Evolutionary conservation across 2,797 vertebrate species (phyloP), one percentile per base, ranked within the genome.

Genomic region (Morus bassanus): DNA sequence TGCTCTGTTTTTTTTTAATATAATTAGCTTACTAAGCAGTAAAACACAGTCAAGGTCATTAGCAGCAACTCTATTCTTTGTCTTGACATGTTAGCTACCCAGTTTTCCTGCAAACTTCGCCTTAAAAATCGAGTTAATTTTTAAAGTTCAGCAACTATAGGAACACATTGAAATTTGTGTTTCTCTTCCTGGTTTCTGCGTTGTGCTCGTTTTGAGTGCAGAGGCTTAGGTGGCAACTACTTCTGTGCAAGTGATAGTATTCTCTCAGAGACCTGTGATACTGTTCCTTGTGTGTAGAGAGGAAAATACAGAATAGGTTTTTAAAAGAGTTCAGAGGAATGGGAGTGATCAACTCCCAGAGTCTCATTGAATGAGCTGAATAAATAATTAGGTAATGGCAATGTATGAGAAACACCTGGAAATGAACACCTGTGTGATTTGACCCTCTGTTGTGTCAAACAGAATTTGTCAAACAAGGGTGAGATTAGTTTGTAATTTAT

Each of bases 21-120:
- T 89, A 91, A 95, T 94, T 92, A 96, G 37, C 74, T 95, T 18
- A 85, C 77, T 85, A 74, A 95, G 92, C 91, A 91, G 57, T 84
- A 81, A 75, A 85, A 89, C 25, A 50, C 63, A 89, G 57, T 50
- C 56, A 60, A 81, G 84, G 73, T 93, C 76, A 88, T 96, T 89
- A 89, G 39, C 72, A 88, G 46, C 68, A 85, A 33, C 61, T 93
- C 50, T n/a, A 35, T 73, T 93, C 91, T 92, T 93, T 92, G 94
- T 92, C 93, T 92, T 78, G 69, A 92, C 89, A 73, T 91, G 87
- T 80, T 89, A 89, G 41, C 37, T 88, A 37, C 50, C 22, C 22
- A 3, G 45, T 83, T 87, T 65, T 59, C 45, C 53, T 94, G 83
- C 80, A 92, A 64, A 78, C 37, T 23, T 61, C 50, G 75, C 31